Evolutionary conservation across 2,888 invertebrate species (phyloP).

Genomic region (Parnassius glacialis): DNA sequence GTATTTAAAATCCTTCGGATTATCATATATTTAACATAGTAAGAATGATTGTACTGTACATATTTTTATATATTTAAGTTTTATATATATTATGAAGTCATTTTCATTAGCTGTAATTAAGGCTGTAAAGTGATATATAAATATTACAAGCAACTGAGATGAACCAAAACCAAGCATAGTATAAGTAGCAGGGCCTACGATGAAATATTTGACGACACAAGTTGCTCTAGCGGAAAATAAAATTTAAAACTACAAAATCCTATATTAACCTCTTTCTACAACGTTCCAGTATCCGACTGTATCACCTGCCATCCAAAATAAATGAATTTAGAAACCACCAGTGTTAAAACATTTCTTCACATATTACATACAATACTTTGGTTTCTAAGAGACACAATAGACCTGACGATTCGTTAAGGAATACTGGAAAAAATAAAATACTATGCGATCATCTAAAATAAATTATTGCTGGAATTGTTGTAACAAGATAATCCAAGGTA

Average conservation of each 20-base stretch:
- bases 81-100: constrained; percentile 26
- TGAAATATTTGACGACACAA: constrained; percentile 9
- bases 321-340: constrained; percentile 38
- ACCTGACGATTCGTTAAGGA: constrained; percentile 45
- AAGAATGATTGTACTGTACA: constrained; percentile 12
- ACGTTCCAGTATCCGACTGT: constrained; percentile 8
- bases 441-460: constrained; percentile 61
- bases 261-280: constrained; percentile 6
- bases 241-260: constrained; percentile 8
- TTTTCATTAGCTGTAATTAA: constrained; percentile 52
- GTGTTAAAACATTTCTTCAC: constrained; percentile 47
- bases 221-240: constrained; percentile 9
- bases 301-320: constrained; percentile 5
- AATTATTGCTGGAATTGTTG: constrained; percentile 65
- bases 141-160: constrained; percentile 36
- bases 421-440: constrained; percentile 59
- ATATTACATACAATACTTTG: constrained; percentile 53
- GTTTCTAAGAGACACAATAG: constrained; percentile 59
- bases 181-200: constrained; percentile 50
- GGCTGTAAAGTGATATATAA: constrained; percentile 59
- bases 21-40: constrained; percentile 25
- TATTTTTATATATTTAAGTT: constrained; percentile 21
- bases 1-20: constrained; percentile 21
- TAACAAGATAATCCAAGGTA: constrained; percentile 59
- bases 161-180: constrained; percentile 50